Evolutionary conservation across 1,140 invertebrate species (phyloP).

Genomic region (Nasonia giraulti): DNA sequence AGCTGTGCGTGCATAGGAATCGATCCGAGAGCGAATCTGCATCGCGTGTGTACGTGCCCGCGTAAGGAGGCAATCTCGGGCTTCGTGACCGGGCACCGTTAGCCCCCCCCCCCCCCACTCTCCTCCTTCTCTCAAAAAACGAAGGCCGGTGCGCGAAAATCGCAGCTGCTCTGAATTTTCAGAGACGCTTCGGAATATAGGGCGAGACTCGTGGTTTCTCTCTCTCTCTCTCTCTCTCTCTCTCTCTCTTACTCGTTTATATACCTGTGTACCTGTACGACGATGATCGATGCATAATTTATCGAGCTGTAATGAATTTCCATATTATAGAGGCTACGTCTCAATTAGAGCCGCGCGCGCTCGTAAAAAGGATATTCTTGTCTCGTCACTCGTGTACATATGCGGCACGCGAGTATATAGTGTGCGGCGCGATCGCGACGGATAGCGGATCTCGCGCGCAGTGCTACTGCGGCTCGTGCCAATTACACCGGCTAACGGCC

Average conservation of each 20-base stretch:
- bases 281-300: not conserved
- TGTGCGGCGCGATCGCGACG: not conserved
- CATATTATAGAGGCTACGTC: not conserved
- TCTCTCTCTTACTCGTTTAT: not conserved
- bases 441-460: not conserved
- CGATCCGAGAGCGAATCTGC: constrained; percentile 14
- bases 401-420: not conserved
- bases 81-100: constrained; percentile 29
- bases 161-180: constrained; percentile 1
- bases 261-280: too few species aligned
- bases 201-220: not conserved
- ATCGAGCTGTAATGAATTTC: not conserved
- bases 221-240: not conserved
- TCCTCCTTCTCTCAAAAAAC: not conserved
- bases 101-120: not conserved
- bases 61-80: constrained; percentile 20
- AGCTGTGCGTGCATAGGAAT: constrained; percentile 6
- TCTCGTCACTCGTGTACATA: not conserved
- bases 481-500: constrained; percentile 5
- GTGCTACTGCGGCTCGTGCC: not conserved
- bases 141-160: constrained; percentile 2
- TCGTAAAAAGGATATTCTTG: not conserved
- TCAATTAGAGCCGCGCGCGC: not conserved
- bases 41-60: not conserved
- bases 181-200: not conserved